Percentiles rank a stretch among this genome's conserved stretches.
Conservation (phyloP, 2,113 vertebrate species). For the Aramus guarauna region DNA sequence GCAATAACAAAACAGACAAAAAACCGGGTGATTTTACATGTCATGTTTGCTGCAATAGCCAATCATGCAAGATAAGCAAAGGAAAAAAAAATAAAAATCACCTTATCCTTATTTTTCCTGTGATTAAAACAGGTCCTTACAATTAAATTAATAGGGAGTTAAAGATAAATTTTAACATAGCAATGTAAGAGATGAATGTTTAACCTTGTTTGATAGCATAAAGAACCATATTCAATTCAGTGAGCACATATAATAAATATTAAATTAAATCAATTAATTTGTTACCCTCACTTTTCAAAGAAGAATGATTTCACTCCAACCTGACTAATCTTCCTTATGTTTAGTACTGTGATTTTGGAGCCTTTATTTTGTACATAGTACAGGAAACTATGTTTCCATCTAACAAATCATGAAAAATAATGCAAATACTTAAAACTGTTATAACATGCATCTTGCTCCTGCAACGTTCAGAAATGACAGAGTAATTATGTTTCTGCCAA, state of each 20-base stretch:
- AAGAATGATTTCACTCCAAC: not conserved
- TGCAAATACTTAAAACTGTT: not conserved
- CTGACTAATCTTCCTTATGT: not conserved
- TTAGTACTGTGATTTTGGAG: not conserved
- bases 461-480: not conserved
- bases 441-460: not conserved
- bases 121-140: not conserved
- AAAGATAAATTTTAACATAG: not conserved
- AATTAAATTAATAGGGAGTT: not conserved
- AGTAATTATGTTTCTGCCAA: not conserved
- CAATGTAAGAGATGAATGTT: not conserved
- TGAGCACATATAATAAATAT: not conserved
- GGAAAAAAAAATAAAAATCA: not conserved
- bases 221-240: not conserved
- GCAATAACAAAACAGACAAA: not conserved
- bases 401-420: not conserved
- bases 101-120: not conserved
- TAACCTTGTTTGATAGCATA: not conserved
- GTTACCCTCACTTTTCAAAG: not conserved
- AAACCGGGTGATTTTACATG: not conserved
- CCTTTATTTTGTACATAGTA: fast-evolving
- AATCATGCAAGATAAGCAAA: not conserved
- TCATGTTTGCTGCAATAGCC: not conserved
- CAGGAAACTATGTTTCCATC: not conserved
- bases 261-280: not conserved